Conservation (phyloP, 2,113 vertebrate species). For the Phoxinus phoxinus region DNA sequence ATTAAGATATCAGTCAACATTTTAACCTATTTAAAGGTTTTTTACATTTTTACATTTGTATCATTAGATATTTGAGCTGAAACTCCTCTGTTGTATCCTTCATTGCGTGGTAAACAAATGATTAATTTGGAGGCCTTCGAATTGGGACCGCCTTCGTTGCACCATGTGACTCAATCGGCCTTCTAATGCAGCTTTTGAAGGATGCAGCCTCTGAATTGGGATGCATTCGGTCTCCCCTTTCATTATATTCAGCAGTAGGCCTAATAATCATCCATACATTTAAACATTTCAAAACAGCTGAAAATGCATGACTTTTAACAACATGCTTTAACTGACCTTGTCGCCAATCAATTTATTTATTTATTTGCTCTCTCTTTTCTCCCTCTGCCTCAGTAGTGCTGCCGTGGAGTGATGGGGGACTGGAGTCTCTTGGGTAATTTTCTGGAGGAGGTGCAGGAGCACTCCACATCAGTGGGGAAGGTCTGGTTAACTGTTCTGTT, state of each 20-base stretch:
- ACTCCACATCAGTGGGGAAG: conserved; percentile 95
- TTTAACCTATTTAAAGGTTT: too few species aligned
- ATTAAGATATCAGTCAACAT: too few species aligned
- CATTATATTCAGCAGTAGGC: background rate
- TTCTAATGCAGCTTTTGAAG: too few species aligned
- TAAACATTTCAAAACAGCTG: background rate
- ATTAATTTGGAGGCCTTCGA: too few species aligned
- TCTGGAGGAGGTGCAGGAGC: conserved; percentile 96
- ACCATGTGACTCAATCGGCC: too few species aligned
- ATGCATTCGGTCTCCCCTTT: background rate
- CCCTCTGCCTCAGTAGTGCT: conserved; percentile 50
- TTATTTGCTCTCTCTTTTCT: conserved; percentile 44
- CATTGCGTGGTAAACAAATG: too few species aligned
- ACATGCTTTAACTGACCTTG: background rate
- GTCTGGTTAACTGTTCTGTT: conserved; percentile 96
- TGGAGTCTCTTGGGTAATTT: conserved; percentile 96
- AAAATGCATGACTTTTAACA: background rate
- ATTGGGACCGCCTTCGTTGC: too few species aligned
- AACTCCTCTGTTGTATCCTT: too few species aligned
- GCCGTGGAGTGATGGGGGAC: conserved; percentile 86
- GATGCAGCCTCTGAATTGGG: too few species aligned
- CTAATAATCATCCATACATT: background rate
- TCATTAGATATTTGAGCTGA: too few species aligned
- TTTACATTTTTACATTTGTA: too few species aligned
- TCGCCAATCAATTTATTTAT: conserved; percentile 21